These are phyloP conservation scores for Coranthus polyacanthus DNA, from an alignment of 2,797 vertebrate species.

Conservation along the genomic window DNA sequence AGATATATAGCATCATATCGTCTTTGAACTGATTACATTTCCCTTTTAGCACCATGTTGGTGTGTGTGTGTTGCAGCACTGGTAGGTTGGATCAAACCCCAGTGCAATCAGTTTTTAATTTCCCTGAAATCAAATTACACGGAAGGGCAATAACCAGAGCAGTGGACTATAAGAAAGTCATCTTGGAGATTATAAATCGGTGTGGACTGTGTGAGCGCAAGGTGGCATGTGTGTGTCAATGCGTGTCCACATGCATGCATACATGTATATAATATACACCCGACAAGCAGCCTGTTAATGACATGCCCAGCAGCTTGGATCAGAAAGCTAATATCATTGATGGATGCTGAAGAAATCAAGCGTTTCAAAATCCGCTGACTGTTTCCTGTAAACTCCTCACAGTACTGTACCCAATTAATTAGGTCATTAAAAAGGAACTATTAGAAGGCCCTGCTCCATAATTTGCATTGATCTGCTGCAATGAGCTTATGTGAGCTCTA, in stretches of 20 bases:
- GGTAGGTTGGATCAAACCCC: conserved; percentile 56
- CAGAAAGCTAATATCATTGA: conserved; percentile 14
- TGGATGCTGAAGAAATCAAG: conserved; percentile 25
- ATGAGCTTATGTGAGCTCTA: conserved; percentile 22
- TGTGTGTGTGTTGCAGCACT: conserved; percentile 20
- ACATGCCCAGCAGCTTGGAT: neutral
- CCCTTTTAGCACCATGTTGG: neutral
- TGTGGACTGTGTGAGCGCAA: conserved; percentile 27
- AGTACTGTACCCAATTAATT: conserved; percentile 46
- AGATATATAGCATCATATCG: conserved; percentile 25
- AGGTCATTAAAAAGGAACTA: conserved; percentile 45
- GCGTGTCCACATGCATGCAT: neutral
- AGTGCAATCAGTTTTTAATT: conserved; percentile 76
- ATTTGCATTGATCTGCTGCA: conserved; percentile 59
- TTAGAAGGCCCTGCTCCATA: conserved; percentile 16
- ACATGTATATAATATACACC: conserved; percentile 2
- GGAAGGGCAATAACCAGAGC: conserved; percentile 66
- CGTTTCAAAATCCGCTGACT: conserved; percentile 28
- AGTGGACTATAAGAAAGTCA: conserved; percentile 65
- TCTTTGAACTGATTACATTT: conserved; percentile 50
- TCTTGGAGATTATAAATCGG: conserved; percentile 67
- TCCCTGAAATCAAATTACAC: conserved; percentile 78
- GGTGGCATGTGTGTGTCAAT: conserved; percentile 5
- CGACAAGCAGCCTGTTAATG: conserved; percentile 2
- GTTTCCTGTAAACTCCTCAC: conserved; percentile 35